These are phyloP conservation scores for Xerus rutilus DNA, from an alignment of 2,797 vertebrate genomes.

Conservation along the genomic window DNA sequence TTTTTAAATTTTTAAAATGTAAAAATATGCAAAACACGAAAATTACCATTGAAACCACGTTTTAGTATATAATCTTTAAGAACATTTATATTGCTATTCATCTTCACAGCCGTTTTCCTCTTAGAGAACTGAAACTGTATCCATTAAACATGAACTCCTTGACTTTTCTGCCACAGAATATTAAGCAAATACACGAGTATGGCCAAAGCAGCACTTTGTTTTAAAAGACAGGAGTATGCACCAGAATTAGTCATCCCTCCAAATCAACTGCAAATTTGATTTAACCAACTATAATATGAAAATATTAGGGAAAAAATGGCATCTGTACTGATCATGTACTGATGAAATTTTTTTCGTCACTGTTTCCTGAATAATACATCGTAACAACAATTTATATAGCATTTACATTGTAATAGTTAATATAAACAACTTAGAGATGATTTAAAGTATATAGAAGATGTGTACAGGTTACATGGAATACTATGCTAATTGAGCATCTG, in stretches of 20 bases:
- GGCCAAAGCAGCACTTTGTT: background rate
- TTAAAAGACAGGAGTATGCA: background rate
- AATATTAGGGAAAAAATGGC: background rate
- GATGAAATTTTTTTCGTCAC: too few species aligned
- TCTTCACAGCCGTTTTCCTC: background rate
- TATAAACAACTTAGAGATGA: background rate
- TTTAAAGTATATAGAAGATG: background rate
- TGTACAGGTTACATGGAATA: background rate
- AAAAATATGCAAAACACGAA: background rate
- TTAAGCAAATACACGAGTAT: background rate
- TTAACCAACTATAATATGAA: background rate
- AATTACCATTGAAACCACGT: background rate
- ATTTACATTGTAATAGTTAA: background rate
- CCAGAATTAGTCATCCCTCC: background rate
- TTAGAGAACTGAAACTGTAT: background rate
- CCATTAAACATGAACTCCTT: background rate
- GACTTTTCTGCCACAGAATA: conserved; percentile 26
- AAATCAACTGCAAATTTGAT: background rate
- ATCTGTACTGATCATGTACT: too few species aligned
- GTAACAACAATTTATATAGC: background rate
- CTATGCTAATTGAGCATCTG: background rate
- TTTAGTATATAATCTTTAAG: background rate
- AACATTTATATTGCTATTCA: background rate
- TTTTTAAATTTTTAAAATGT: background rate
- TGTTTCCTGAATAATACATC: background rate